A percentile compares a stretch with the other conserved stretches of the same genome.
These are phyloP conservation scores for Acheta domesticus DNA, from an alignment of 2,888 invertebrate genomes.

Conservation along the genomic window DNA sequence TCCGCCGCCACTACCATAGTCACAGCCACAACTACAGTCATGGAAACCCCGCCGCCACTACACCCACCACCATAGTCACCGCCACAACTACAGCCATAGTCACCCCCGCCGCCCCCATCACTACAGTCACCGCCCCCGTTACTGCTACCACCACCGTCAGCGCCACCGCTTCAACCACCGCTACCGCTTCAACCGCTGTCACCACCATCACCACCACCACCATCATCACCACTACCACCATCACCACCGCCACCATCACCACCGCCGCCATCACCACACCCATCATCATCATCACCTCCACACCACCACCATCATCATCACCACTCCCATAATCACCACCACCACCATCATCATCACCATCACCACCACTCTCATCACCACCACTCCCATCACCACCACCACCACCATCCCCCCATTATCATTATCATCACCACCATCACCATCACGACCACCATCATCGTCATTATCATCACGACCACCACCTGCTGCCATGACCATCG, in stretches of 20 bases:
- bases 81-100: no score
- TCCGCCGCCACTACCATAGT: no score
- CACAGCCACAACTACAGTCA: no score
- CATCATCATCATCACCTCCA: not conserved
- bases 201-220: not conserved
- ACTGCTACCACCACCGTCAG: no score
- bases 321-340: fast-evolving
- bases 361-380: not conserved
- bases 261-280: no score
- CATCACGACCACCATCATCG: not conserved
- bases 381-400: not conserved
- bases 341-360: not conserved
- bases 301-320: not conserved
- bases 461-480: not conserved
- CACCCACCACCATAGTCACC: no score
- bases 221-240: no score
- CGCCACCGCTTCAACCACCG: not conserved
- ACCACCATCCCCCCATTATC: not conserved
- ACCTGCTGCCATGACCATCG: not conserved
- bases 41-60: no score
- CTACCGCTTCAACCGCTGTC: not conserved
- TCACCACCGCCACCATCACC: not conserved
- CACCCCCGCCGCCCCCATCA: no score
- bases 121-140: no score
- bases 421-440: not conserved